Conservation (phyloP, 2,797 vertebrate species). For the Trachops cirrhosus region DNA sequence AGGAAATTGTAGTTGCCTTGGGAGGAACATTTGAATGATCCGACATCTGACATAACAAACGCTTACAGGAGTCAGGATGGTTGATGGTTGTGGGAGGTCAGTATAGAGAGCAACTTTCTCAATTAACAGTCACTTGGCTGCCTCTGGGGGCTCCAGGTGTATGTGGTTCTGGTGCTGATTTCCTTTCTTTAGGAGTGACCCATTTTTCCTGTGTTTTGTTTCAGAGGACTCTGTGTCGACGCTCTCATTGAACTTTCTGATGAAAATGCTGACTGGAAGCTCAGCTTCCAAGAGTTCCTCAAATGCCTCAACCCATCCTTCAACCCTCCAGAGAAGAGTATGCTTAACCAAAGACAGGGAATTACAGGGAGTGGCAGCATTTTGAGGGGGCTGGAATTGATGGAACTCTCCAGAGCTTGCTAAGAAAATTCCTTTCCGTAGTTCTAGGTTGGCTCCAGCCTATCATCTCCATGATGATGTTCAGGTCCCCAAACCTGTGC, state of each 20-base stretch:
- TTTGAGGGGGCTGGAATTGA: not conserved
- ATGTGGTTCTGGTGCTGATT: not conserved
- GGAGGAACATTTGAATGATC: not conserved
- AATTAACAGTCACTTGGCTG: not conserved
- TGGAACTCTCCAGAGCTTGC: not conserved
- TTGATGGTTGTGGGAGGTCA: not conserved
- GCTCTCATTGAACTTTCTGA: constrained; percentile 98
- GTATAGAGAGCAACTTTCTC: not conserved
- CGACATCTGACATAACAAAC: not conserved
- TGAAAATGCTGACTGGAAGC: constrained; percentile 99
- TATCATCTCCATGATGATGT: not conserved
- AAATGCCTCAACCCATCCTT: constrained; percentile 97
- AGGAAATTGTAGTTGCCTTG: not conserved
- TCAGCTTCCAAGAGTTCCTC: constrained; percentile 98
- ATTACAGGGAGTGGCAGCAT: not conserved
- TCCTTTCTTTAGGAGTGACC: not conserved
- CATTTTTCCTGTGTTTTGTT: constrained; percentile 64
- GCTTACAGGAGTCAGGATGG: not conserved
- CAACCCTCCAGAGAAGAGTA: constrained; percentile 98
- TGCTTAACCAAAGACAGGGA: constrained; percentile 68
- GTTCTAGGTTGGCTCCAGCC: not conserved
- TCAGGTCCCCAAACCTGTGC: not conserved
- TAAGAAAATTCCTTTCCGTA: not conserved
- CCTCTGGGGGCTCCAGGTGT: not conserved
- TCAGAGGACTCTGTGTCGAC: constrained; percentile 96